Evolutionary conservation across 2,113 vertebrate species (phyloP), one percentile per base, ranked within the genome.

Genomic region (Sinosuthora webbiana): DNA sequence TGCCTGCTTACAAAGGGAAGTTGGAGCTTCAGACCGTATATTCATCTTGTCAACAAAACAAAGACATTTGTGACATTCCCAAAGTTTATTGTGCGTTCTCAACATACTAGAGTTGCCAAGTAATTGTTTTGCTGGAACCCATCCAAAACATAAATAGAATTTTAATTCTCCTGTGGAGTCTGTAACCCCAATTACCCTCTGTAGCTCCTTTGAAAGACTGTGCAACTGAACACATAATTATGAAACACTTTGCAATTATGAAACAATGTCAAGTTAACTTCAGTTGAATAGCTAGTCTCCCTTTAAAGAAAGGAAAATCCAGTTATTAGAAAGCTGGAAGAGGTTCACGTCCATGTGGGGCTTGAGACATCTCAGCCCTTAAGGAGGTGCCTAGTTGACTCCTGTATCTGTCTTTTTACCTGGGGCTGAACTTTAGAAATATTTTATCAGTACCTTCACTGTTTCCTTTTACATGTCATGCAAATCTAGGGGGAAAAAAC

Each of bases 171-270:
- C 85, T 85, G 94, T 89, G 30, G 88, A 91, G 85, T 90, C 60
- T 96, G 60, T 91, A 93, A 93, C 83, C 93, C 83, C 87, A 93
- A 62, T 97, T 97, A 90, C 64, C 84, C 84, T 95, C 90, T 89
- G 47, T 42, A 68, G 84, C 89, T 71, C 79, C 67, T 91, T 74
- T 94, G 78, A 95, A 88, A 79, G 62, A 45, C 84, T 33, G 15
- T 93, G 95, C 91, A 94, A 53, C 63, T 60, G 73, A 96, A 93
- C 83, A 90, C 73, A 23, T 79, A 87, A 94, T 93, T 94, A 83
- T 31, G 74, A 89, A 93, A 30, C 56, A 42, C 75, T 70, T 93
- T 41, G 1, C 2, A 82, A 68, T 97, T 95, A 89, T 2, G 14
- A 89, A 95, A 57, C 77, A 89, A 69, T 85, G 89, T 83, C 81